phyloP scores from a whole-genome alignment of 2,888 invertebrate genomes.

The Brachyptera putata region DNA sequence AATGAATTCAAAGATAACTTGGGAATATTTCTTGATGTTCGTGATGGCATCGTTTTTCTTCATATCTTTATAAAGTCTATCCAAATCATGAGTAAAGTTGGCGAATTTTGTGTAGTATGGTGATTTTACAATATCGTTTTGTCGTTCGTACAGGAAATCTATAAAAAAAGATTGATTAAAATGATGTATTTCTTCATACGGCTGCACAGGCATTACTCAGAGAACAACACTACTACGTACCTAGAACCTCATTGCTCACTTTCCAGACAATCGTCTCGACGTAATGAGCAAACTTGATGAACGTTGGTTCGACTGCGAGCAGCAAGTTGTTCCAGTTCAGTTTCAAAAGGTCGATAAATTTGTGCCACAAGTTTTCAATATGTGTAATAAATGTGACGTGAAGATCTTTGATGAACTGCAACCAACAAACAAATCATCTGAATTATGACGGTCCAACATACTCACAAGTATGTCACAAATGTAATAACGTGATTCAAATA shows the following conservation, averaged over 20 bases:
- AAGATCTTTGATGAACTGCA: conserved; percentile 63
- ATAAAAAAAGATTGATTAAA: conserved; percentile 26
- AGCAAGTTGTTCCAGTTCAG: conserved; percentile 70
- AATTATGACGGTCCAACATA: no score
- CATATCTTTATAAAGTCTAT: conserved; percentile 72
- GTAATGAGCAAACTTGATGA: conserved; percentile 71
- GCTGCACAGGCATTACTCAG: no score
- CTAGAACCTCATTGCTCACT: conserved; percentile 66
- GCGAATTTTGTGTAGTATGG: conserved; percentile 77
- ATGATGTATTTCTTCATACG: conserved; percentile 7
- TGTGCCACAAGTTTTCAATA: conserved; percentile 70
- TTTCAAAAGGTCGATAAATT: conserved; percentile 57
- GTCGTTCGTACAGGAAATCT: conserved; percentile 76
- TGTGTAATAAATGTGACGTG: conserved; percentile 66
- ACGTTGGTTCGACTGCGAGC: conserved; percentile 70
- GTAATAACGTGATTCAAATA: no score
- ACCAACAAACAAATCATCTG: no score
- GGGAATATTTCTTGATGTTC: conserved; percentile 71
- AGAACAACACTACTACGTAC: no score
- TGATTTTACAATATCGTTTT: conserved; percentile 72
- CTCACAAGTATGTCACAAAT: no score
- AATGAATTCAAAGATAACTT: conserved; percentile 60
- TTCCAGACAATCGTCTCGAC: conserved; percentile 69
- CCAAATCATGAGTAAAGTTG: conserved; percentile 75
- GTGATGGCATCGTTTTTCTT: conserved; percentile 71